Base-by-base conservation (phyloP, 2,888 invertebrate species). In the Megaustenia siamemsis region DNA sequence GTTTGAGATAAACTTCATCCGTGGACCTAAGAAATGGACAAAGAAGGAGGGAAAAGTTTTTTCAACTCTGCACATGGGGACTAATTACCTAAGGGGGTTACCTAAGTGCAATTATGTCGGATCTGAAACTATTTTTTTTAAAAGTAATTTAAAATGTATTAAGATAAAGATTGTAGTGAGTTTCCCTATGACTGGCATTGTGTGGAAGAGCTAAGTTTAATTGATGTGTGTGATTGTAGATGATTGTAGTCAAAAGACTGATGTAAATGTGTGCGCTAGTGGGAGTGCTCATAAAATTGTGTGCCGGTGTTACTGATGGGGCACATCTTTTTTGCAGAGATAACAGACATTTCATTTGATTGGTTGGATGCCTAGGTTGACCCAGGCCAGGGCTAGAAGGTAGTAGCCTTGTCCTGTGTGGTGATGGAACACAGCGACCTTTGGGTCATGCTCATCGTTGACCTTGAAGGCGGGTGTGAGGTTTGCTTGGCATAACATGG, bases 241-340 rank as follows among this genome's bases (percentile, higher is more conserved):
- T 69, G 38, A 38, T 5, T 63, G 63, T 32, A 32, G 32, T 63
- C 63, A 63, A 10, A 18, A 3, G 4, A 38, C 3, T 40, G 1
- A 24, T 40, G 8, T 69, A 40, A 69, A 3, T 38, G 69, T 40
- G 35, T 63, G 63, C 38, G 15, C n/a, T 18, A 35, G 45, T 45
- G 60, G 21, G 66, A 79, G n/a, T 79, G 79, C n/a, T 40, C 38
- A 66, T 32, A 45, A 10, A 40, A n/a, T 24, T 82, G 32, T 76
- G 76, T 49, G 78, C 76, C 49, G 83, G 78, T 83, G 75, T 80
- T 81, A 85, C 85, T 85, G 85, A 85, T 76, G 45, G 85, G 85
- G 85, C 63, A 85, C 71, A 84, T 85, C 85, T 85, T 85, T 85
- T 85, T 85, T 80, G 76, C 85, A 85, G 85, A 85, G 75, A 49